Percentiles rank a stretch among this genome's conserved stretches.
These are phyloP conservation scores for Mycteria americana DNA, from an alignment of 2,797 vertebrate genomes.

Conservation along the genomic window DNA sequence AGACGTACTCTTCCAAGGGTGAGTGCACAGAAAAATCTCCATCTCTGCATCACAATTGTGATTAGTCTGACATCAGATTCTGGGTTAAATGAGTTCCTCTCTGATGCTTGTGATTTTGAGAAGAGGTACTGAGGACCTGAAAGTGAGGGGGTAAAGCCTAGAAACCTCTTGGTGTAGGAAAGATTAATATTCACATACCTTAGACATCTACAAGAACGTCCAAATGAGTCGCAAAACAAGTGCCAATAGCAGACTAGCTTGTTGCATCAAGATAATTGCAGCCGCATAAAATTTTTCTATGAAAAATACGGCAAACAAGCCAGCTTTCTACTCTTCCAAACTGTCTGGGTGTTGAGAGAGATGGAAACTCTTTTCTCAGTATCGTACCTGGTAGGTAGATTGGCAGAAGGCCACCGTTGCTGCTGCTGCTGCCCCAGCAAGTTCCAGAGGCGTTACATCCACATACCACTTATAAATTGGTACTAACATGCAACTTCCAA, in stretches of 20 bases:
- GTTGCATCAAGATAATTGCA: neutral
- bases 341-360: neutral
- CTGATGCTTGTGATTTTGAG: neutral
- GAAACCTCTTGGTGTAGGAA: neutral
- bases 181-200: neutral
- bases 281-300: neutral
- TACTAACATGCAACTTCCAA: neutral
- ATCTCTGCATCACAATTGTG: neutral
- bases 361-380: neutral
- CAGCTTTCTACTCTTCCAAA: neutral
- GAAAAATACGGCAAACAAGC: neutral
- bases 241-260: neutral
- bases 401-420: neutral
- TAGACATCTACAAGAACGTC: neutral
- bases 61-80: neutral
- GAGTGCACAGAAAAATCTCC: neutral
- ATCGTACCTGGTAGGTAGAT: neutral
- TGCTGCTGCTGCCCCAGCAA: neutral
- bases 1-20: neutral
- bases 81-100: neutral
- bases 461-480: neutral
- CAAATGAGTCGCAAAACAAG: neutral
- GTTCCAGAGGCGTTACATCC: neutral
- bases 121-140: neutral
- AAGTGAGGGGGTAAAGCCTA: neutral